These are phyloP conservation scores for Gallinago paraguaiae DNA, from an alignment of 2,113 vertebrate species.

Conservation along the genomic window DNA sequence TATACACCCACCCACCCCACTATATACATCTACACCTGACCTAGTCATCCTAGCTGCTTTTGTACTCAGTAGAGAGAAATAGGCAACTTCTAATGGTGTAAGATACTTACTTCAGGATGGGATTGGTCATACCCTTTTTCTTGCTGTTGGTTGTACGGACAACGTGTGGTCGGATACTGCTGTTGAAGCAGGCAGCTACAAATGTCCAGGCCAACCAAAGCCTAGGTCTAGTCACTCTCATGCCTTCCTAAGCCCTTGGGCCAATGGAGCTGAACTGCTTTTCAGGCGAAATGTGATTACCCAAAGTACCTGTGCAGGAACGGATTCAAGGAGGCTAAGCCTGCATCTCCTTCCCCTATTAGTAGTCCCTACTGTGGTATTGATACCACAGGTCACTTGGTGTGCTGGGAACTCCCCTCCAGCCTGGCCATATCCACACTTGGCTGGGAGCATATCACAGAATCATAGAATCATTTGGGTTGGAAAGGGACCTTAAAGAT, in stretches of 20 bases:
- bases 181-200: neutral
- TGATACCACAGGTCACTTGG: no score
- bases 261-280: neutral
- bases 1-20: neutral
- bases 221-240: neutral
- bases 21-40: neutral
- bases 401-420: neutral
- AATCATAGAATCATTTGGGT: no score
- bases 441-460: neutral
- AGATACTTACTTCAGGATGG: neutral
- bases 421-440: neutral
- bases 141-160: neutral
- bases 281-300: neutral
- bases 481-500: no score
- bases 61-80: neutral
- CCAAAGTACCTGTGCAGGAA: neutral
- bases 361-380: neutral
- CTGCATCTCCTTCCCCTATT: neutral
- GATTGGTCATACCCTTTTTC: neutral
- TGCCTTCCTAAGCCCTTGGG: neutral
- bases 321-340: neutral
- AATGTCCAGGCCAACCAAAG: neutral
- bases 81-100: neutral
- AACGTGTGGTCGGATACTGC: neutral
- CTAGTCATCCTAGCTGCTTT: neutral